Conservation (phyloP, 2,113 vertebrate species). For the Embiotoca jacksoni region DNA sequence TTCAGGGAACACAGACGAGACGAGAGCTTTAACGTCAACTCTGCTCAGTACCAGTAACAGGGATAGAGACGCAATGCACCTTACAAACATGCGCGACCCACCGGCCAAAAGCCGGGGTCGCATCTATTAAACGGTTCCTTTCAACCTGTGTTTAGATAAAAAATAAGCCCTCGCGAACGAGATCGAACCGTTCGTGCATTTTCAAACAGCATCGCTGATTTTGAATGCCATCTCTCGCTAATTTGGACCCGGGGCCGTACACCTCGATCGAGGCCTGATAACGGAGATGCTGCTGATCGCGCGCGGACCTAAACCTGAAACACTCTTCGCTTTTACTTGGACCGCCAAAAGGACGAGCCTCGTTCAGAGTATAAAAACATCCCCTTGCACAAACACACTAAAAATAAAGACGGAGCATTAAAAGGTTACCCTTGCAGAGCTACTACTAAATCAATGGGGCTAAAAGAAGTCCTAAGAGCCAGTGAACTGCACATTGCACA, state of each 20-base stretch:
- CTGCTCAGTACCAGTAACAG: no score
- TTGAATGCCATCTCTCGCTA: background rate
- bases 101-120: slow-evolving; percentile 22
- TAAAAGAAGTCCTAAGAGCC: slow-evolving; percentile 41
- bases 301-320: no score
- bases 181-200: slow-evolving; percentile 1
- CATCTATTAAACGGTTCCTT: slow-evolving; percentile 24
- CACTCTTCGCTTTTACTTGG: no score
- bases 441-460: slow-evolving; percentile 43
- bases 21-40: background rate
- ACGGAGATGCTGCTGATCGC: background rate
- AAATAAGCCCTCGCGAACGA: slow-evolving; percentile 17
- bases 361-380: background rate
- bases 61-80: slow-evolving; percentile 19
- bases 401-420: slow-evolving; percentile 30
- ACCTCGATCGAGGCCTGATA: background rate
- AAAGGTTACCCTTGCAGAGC: slow-evolving; percentile 25
- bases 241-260: background rate
- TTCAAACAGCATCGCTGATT: background rate
- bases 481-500: slow-evolving; percentile 42
- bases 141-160: background rate
- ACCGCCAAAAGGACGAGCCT: no score
- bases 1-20: background rate
- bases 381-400: slow-evolving; percentile 7
- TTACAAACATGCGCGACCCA: slow-evolving; percentile 31